Conservation (phyloP, 2,113 vertebrate species). For the Calyptomena viridis region DNA sequence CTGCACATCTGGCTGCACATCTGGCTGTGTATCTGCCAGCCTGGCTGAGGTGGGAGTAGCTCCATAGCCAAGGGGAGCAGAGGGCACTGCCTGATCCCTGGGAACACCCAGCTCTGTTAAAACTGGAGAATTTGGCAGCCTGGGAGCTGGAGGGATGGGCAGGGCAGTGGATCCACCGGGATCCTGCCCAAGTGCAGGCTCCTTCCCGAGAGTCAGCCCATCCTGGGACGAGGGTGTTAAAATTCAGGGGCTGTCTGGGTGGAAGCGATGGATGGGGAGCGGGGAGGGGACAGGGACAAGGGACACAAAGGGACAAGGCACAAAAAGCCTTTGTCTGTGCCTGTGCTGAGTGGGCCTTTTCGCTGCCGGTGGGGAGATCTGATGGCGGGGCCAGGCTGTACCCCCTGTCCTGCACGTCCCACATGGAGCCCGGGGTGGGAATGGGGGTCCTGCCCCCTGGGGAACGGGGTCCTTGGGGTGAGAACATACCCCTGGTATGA, state of each 20-base stretch:
- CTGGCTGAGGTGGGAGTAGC: background rate
- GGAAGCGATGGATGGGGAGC: background rate
- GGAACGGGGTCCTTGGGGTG: rapidly evolving
- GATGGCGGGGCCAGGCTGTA: rapidly evolving
- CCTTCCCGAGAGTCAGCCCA: background rate
- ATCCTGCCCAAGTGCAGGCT: rapidly evolving
- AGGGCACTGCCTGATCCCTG: background rate
- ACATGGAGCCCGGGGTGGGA: rapidly evolving
- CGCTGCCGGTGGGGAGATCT: background rate
- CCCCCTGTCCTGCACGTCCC: background rate
- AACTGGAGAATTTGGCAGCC: background rate
- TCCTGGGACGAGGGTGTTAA: background rate
- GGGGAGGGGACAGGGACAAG: background rate
- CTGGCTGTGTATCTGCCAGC: background rate
- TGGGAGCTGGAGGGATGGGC: background rate
- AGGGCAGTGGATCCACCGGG: background rate
- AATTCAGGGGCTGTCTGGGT: background rate
- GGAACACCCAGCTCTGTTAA: background rate
- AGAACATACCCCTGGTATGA: rapidly evolving
- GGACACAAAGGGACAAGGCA: constrained; percentile 42
- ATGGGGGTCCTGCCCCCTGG: rapidly evolving
- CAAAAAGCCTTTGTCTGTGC: constrained; percentile 49
- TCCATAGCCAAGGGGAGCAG: background rate
- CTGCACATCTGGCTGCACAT: constrained; percentile 9
- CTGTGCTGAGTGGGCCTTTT: constrained; percentile 39